Conservation (phyloP, 2,797 vertebrate species). For the Dipus sagitta region DNA sequence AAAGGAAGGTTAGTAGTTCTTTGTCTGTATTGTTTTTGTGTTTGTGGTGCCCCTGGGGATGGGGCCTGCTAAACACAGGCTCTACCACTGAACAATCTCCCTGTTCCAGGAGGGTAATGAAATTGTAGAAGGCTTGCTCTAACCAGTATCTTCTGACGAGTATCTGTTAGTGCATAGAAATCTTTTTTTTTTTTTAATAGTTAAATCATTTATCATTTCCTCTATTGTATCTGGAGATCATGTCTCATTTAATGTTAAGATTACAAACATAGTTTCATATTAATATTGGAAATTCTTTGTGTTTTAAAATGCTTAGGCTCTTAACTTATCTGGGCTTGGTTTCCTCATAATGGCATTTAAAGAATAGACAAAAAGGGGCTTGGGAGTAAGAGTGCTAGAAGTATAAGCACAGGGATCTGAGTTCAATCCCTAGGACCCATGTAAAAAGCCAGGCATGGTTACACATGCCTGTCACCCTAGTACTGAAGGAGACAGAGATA, state of each 20-base stretch:
- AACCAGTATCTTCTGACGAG: neutral
- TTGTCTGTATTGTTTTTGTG: neutral
- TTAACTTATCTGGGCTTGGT: neutral
- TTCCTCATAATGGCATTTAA: conserved; percentile 39
- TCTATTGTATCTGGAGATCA: neutral
- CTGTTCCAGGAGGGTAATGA: neutral
- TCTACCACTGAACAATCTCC: neutral
- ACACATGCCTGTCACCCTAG: no score
- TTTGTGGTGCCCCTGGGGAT: neutral
- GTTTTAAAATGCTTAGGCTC: conserved; percentile 29
- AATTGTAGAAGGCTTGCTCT: neutral
- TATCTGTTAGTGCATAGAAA: neutral
- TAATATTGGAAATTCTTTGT: neutral
- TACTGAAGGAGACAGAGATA: no score
- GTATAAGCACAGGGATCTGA: no score
- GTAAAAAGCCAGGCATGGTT: no score
- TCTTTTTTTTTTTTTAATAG: neutral
- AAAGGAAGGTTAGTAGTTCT: neutral
- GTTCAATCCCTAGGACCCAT: no score
- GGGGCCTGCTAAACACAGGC: neutral
- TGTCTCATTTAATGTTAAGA: conserved; percentile 20
- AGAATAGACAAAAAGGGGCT: neutral
- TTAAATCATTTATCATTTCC: neutral
- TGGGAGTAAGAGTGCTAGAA: no score
- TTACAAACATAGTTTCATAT: conserved; percentile 4